phyloP scores from a whole-genome alignment of 2,888 invertebrate genomes.

The Leucophora obtusa region DNA sequence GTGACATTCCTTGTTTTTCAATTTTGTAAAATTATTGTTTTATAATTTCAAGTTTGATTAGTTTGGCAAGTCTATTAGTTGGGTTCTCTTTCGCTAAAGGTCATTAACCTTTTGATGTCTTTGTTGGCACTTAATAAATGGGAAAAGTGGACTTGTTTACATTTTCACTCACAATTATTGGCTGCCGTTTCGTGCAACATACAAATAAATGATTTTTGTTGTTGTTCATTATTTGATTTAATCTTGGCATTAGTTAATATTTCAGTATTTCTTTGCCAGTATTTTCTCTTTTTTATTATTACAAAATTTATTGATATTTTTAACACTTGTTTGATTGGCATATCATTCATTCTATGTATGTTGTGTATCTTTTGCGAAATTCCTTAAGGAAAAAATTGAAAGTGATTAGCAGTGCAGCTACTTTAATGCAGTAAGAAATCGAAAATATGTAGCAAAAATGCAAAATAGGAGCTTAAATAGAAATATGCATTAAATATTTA shows the following conservation, averaged over 20 bases:
- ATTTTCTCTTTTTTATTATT: conserved; percentile 48
- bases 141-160: conserved; percentile 59
- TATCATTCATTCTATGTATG: background rate
- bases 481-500: too few species aligned
- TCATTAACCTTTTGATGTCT: conserved; percentile 40
- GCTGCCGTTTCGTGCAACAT: conserved; percentile 45
- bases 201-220: conserved; percentile 15
- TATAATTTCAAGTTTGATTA: conserved; percentile 63
- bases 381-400: too few species aligned
- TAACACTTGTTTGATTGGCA: conserved; percentile 36
- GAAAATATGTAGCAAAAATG: too few species aligned
- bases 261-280: conserved; percentile 51
- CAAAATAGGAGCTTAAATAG: too few species aligned
- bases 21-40: conserved; percentile 51
- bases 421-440: too few species aligned
- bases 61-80: conserved; percentile 54
- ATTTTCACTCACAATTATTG: conserved; percentile 60
- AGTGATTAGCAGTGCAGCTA: too few species aligned
- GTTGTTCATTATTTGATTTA: conserved; percentile 44
- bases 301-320: conserved; percentile 40
- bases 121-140: conserved; percentile 50
- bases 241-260: conserved; percentile 62
- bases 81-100: conserved; percentile 21
- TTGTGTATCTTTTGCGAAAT: too few species aligned
- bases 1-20: conserved; percentile 40